Evolutionary conservation across 2,888 invertebrate species (phyloP), one percentile per base, ranked within the genome.

Genomic region (Seladonia tumulorum): DNA sequence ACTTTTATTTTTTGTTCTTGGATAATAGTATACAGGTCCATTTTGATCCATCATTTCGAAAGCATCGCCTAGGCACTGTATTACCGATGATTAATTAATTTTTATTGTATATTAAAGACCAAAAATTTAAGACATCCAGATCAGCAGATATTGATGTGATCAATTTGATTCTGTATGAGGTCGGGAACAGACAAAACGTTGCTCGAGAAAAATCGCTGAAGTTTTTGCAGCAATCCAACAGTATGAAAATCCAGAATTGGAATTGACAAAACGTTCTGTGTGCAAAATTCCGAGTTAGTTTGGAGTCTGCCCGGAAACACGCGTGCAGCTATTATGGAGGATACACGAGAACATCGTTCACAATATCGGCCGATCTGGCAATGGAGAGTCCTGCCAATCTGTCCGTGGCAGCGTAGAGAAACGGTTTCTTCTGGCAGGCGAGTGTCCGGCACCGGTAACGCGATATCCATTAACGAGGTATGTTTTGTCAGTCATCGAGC

Each of bases 401-500:
- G 60, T 84, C 60, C 57, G 49, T 35, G 35, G 42, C 68, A 35
- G 8, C 53, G 53, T 47, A 14, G 73, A 42, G 73, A 70, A 80
- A 71, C 72, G 74, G 76, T 77, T 77, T 76, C 79, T 82, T 85
- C 60, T 47, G 60, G 29, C 42, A 35, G 86, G 39, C 63, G 73
- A 76, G 71, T 75, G 83, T 83, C 79, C 85, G 49, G 79, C 42
- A 57, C 66, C 73, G 77, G 82, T 82, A 86, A 87, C 87, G 79
- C 83, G 90, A 87, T 87, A 89, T 89, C 90, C 86, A 89, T 88
- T 90, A 85, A 91, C 86, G 72, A 76, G 60, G 83, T 83, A 90
- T 91, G 88, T 89, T 92, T 90, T 88, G 86, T 83, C 82, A 84
- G 88, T 91, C 83, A 86, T 85, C 82, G 79, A 87, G 74, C 81